Conservation (phyloP, 2,888 invertebrate species). For the Idaea straminata region DNA sequence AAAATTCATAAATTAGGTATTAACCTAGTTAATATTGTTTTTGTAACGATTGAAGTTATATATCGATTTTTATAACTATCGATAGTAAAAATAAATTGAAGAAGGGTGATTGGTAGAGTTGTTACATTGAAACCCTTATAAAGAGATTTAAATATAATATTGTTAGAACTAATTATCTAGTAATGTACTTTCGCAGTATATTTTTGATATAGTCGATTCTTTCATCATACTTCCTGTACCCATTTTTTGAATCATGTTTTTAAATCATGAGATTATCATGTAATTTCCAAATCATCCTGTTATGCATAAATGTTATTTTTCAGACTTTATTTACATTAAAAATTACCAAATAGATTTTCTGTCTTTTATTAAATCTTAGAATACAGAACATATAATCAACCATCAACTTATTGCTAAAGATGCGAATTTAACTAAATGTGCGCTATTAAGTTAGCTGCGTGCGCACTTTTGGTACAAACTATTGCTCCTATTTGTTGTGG, state of each 20-base stretch:
- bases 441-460: too few relatives aligned
- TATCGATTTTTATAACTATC: too few relatives aligned
- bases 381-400: not conserved
- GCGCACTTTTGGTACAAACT: too few relatives aligned
- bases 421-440: too few relatives aligned
- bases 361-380: constrained; percentile 8
- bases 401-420: too few relatives aligned
- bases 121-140: not conserved
- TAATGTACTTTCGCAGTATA: not conserved
- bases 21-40: too few relatives aligned
- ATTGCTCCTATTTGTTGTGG: too few relatives aligned
- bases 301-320: constrained; percentile 15
- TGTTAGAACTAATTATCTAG: not conserved
- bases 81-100: too few relatives aligned
- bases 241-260: not conserved
- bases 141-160: not conserved
- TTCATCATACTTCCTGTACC: not conserved
- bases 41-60: too few relatives aligned
- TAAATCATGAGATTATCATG: not conserved
- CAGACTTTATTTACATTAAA: constrained; percentile 28
- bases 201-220: not conserved
- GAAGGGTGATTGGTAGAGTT: too few relatives aligned
- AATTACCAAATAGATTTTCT: constrained; percentile 19
- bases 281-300: constrained; percentile 3
- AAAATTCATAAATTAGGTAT: too few relatives aligned